A percentile compares a stretch with the other conserved stretches of the same genome.
These are phyloP conservation scores for Hypercompe scribonia DNA, from an alignment of 2,888 invertebrate genomes.

Conservation along the genomic window DNA sequence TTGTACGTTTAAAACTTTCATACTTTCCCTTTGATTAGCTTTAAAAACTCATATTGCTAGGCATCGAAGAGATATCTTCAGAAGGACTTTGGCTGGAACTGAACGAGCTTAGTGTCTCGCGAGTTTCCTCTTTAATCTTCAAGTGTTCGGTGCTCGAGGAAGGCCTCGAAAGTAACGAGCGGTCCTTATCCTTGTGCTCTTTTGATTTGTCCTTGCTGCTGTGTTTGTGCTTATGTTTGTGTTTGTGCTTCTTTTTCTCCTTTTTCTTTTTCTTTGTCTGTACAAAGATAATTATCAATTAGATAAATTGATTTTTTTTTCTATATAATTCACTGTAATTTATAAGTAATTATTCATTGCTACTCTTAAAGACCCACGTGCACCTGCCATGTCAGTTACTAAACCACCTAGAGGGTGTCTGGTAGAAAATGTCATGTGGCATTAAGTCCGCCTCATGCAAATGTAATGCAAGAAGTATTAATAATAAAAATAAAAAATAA, in stretches of 20 bases:
- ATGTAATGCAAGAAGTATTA: too few relatives aligned
- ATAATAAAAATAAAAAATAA: too few relatives aligned
- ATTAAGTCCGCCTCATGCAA: too few relatives aligned
- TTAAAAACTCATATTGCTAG: slow-evolving; percentile 79
- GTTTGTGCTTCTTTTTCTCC: slow-evolving; percentile 94
- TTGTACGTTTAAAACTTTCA: neutral
- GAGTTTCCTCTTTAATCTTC: slow-evolving; percentile 90
- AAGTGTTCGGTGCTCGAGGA: slow-evolving; percentile 81
- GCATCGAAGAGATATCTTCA: slow-evolving; percentile 78
- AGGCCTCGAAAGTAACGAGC: slow-evolving; percentile 64
- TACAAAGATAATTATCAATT: slow-evolving; percentile 34
- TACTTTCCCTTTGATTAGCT: neutral
- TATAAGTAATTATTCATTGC: too few relatives aligned
- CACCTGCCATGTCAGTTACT: too few relatives aligned
- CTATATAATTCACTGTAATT: too few relatives aligned
- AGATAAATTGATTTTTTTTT: too few relatives aligned
- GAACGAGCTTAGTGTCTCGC: slow-evolving; percentile 91
- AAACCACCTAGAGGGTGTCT: too few relatives aligned
- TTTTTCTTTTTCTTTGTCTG: slow-evolving; percentile 91
- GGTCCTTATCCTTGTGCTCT: slow-evolving; percentile 79
- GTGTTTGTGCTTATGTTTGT: slow-evolving; percentile 96
- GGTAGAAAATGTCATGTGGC: too few relatives aligned
- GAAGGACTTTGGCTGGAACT: slow-evolving; percentile 92
- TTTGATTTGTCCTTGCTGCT: slow-evolving; percentile 84
- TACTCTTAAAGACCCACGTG: too few relatives aligned